phyloP scores from a whole-genome alignment of 2,797 vertebrate species.

The Graptemys geographica region DNA sequence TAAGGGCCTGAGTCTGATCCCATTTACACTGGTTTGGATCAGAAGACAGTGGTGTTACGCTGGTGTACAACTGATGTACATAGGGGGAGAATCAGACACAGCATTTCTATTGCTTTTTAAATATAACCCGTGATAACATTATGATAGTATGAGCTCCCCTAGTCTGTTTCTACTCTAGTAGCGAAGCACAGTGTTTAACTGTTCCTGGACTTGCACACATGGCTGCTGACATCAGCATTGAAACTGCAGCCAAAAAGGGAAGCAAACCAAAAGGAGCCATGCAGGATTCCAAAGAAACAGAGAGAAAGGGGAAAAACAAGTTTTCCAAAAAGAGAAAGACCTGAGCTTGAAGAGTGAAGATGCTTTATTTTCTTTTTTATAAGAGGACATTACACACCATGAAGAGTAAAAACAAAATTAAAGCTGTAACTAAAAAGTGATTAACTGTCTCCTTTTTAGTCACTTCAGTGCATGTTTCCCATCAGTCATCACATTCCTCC shows the following conservation, averaged over 20 bases:
- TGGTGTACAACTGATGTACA: neutral
- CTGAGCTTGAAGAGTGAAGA: neutral
- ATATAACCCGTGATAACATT: conserved; percentile 21
- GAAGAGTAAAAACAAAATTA: conserved; percentile 62
- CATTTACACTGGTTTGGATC: neutral
- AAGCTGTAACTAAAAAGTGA: conserved; percentile 77
- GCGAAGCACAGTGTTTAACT: conserved; percentile 8
- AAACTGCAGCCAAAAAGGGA: neutral
- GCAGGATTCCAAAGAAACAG: neutral
- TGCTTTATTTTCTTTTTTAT: conserved; percentile 35
- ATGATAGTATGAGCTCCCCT: neutral
- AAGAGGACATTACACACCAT: conserved; percentile 60
- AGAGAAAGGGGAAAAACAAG: neutral
- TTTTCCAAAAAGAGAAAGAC: neutral
- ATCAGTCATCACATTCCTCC: conserved; percentile 66
- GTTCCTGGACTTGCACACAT: neutral
- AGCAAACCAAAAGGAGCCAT: neutral
- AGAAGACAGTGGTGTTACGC: neutral
- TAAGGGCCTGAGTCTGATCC: conserved; percentile 29
- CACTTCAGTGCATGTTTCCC: conserved; percentile 63
- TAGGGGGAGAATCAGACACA: neutral
- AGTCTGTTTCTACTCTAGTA: neutral
- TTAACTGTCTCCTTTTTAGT: conserved; percentile 72
- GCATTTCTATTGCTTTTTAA: conserved; percentile 34
- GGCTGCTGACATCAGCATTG: neutral